Conservation (phyloP, 2,113 vertebrate genomes). For the Oryzias curvinotus region DNA sequence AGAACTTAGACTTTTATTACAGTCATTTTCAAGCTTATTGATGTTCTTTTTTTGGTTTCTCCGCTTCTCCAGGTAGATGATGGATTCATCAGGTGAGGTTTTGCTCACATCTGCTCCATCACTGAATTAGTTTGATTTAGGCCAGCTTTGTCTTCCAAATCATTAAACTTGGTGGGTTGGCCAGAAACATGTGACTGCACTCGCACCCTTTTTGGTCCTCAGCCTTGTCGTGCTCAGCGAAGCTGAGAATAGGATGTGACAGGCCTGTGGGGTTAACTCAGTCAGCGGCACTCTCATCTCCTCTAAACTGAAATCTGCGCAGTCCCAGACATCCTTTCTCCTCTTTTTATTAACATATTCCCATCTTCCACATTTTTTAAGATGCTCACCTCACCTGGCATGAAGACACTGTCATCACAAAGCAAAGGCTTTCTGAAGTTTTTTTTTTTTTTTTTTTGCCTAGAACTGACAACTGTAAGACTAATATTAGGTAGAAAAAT, state of each 20-base stretch:
- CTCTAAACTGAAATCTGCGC: constrained; percentile 54
- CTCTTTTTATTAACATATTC: constrained; percentile 21
- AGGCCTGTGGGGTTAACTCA: constrained; percentile 72
- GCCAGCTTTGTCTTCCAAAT: constrained; percentile 50
- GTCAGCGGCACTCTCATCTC: constrained; percentile 60
- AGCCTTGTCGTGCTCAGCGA: constrained; percentile 68
- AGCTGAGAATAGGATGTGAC: constrained; percentile 76
- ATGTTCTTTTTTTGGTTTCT: constrained; percentile 25
- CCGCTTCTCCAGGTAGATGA: constrained; percentile 44
- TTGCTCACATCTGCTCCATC: constrained; percentile 49
- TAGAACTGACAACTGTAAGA: constrained; percentile 33
- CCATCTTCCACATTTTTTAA: constrained; percentile 25
- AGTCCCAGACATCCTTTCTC: constrained; percentile 34
- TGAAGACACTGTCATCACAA: constrained; percentile 15
- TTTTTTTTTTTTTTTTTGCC: constrained; percentile 17
- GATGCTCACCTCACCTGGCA: constrained; percentile 51
- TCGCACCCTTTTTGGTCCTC: constrained; percentile 56
- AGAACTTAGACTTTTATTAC: constrained; percentile 30
- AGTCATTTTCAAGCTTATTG: constrained; percentile 42
- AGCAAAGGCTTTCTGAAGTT: constrained; percentile 6
- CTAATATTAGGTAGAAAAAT: constrained; percentile 17
- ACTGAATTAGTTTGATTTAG: constrained; percentile 61
- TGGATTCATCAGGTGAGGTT: constrained; percentile 61
- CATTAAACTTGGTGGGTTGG: constrained; percentile 57
- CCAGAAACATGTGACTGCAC: constrained; percentile 67